Evolutionary conservation across 2,797 vertebrate genomes (phyloP).

Genomic region (Gadopsis marmoratus): DNA sequence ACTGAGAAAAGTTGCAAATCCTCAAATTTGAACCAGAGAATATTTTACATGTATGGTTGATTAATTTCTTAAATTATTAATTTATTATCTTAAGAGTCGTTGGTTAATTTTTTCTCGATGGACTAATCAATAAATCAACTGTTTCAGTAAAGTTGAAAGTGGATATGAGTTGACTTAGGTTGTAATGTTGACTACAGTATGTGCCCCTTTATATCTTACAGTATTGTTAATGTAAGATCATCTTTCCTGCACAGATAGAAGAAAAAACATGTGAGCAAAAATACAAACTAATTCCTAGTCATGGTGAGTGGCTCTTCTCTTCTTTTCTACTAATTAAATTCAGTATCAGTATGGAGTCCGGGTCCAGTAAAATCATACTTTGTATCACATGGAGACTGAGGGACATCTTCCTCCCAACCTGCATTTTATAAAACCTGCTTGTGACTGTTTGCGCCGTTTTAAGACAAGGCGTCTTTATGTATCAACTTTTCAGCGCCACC

Average conservation of each 20-base stretch:
- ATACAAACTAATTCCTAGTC: neutral
- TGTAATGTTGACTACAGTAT: neutral
- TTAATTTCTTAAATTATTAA: too few species aligned
- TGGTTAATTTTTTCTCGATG: too few species aligned
- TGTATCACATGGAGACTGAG: slow-evolving; percentile 8
- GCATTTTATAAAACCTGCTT: slow-evolving; percentile 29
- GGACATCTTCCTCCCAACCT: slow-evolving; percentile 21
- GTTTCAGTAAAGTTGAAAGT: neutral
- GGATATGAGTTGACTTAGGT: neutral
- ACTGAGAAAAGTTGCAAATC: too few species aligned
- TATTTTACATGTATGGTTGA: neutral
- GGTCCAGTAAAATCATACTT: slow-evolving; percentile 19
- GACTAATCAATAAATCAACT: neutral
- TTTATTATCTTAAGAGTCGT: neutral
- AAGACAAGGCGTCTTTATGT: slow-evolving; percentile 75
- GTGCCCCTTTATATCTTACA: neutral
- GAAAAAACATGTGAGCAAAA: neutral
- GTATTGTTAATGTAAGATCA: neutral
- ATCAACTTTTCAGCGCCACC: slow-evolving; percentile 65
- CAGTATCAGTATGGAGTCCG: neutral
- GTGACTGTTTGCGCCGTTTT: slow-evolving; percentile 36
- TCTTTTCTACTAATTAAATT: slow-evolving; percentile 3
- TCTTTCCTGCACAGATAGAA: neutral
- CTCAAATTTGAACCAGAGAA: neutral
- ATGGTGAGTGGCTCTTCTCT: neutral